Conservation (phyloP, 2,888 invertebrate genomes). For the Dinocampus coccinellae region DNA sequence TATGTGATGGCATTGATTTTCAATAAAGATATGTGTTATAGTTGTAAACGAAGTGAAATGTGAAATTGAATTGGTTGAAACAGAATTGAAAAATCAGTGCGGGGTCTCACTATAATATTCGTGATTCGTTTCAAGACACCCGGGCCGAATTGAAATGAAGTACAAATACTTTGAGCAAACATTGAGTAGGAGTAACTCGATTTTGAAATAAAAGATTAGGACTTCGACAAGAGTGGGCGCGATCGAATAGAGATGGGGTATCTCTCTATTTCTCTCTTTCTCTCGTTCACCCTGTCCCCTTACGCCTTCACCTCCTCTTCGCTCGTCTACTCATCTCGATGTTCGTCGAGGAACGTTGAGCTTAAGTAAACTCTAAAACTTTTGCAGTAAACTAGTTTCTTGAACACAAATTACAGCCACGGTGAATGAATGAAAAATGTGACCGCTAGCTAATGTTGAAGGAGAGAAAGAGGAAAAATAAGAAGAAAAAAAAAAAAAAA, state of each 20-base stretch:
- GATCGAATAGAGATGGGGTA: slow-evolving; percentile 11
- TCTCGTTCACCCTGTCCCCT: background rate
- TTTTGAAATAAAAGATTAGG: slow-evolving; percentile 56
- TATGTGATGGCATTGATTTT: background rate
- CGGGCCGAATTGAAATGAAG: slow-evolving; percentile 59
- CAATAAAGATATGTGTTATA: background rate
- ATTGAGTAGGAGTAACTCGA: slow-evolving; percentile 49
- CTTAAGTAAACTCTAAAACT: slow-evolving; percentile 56
- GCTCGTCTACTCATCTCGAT: slow-evolving; percentile 27
- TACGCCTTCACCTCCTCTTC: background rate
- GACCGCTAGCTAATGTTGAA: slow-evolving; percentile 43
- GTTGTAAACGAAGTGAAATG: slow-evolving; percentile 7
- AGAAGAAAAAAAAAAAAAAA: slow-evolving; percentile 38
- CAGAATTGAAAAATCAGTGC: slow-evolving; percentile 6
- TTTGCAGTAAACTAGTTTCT: slow-evolving; percentile 54
- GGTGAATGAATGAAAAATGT: slow-evolving; percentile 51
- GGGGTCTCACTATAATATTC: slow-evolving; percentile 8
- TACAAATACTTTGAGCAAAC: slow-evolving; percentile 59
- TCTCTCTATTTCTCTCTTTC: too few species aligned
- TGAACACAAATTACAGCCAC: slow-evolving; percentile 55
- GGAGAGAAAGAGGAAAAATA: too few species aligned
- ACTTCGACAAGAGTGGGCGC: slow-evolving; percentile 29
- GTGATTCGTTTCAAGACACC: slow-evolving; percentile 39
- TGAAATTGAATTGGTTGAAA: slow-evolving; percentile 14
- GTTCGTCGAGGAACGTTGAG: slow-evolving; percentile 41